Conservation (phyloP, 2,797 vertebrate species). For the Hippoglossus hippoglossus region DNA sequence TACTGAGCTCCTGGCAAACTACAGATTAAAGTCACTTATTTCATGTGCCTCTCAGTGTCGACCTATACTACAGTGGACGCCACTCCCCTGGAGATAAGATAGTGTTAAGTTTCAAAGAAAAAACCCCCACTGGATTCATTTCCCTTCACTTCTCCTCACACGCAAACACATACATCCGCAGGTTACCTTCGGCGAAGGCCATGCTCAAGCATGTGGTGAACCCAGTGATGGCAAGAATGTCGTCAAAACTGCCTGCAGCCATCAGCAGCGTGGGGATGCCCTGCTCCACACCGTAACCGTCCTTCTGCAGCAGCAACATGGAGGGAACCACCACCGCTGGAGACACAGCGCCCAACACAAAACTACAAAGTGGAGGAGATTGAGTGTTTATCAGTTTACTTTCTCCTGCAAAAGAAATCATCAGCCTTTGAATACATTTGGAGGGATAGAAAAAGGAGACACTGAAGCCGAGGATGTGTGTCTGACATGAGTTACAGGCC, state of each 20-base stretch:
- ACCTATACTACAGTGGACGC: slow-evolving; percentile 5
- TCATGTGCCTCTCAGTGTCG: background rate
- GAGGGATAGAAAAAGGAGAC: background rate
- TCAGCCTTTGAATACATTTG: background rate
- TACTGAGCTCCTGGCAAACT: slow-evolving; percentile 63
- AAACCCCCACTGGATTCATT: slow-evolving; percentile 2
- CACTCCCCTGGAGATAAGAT: slow-evolving; percentile 13
- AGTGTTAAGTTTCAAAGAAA: slow-evolving; percentile 6
- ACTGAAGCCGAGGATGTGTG: background rate
- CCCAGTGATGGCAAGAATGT: slow-evolving; percentile 95
- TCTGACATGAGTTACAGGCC: background rate
- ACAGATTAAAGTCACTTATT: slow-evolving; percentile 18
- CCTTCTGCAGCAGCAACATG: slow-evolving; percentile 93
- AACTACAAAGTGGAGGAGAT: slow-evolving; percentile 79
- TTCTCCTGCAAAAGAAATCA: background rate
- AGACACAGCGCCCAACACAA: slow-evolving; percentile 94
- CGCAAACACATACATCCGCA: background rate
- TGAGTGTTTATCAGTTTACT: background rate
- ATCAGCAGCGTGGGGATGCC: slow-evolving; percentile 94
- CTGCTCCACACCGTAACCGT: slow-evolving; percentile 92
- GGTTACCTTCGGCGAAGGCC: slow-evolving; percentile 92
- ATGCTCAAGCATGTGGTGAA: slow-evolving; percentile 96
- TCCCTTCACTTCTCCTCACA: background rate
- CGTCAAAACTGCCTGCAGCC: slow-evolving; percentile 94
- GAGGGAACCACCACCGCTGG: slow-evolving; percentile 97